Evolutionary conservation across 2,888 invertebrate genomes (phyloP).

Genomic region (Allophyes oxyacanthae): DNA sequence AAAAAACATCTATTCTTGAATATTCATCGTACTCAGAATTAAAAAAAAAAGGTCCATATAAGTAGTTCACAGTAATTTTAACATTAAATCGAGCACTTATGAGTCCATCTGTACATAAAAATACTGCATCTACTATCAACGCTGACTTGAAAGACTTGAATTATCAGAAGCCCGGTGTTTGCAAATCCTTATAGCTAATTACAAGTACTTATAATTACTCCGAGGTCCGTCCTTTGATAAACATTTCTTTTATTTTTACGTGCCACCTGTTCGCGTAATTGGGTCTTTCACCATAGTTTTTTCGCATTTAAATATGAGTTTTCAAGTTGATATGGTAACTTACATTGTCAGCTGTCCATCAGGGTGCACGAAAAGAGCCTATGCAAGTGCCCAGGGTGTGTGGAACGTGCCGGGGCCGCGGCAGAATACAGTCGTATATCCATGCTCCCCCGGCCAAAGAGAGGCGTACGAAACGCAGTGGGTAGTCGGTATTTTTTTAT

Average conservation of each 20-base stretch:
- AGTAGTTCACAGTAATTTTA: no score
- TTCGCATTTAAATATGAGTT: conserved; percentile 24
- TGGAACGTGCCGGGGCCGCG: no score
- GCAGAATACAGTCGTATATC: no score
- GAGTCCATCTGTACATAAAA: background rate
- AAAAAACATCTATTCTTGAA: no score
- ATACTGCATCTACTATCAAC: conserved; percentile 5
- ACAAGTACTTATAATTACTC: conserved; percentile 45
- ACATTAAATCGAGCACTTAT: background rate
- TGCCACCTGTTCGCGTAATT: conserved; percentile 52
- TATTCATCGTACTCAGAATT: no score
- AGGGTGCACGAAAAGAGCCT: no score
- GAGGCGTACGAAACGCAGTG: no score
- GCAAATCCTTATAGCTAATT: conserved; percentile 52
- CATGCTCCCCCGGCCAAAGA: no score
- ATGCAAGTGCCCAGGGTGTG: no score
- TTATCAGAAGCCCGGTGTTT: conserved; percentile 49
- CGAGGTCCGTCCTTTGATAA: conserved; percentile 20
- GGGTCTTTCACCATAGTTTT: conserved; percentile 41
- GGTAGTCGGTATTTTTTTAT: no score
- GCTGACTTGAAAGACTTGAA: conserved; percentile 11
- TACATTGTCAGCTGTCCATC: conserved; percentile 38
- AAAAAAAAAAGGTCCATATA: no score
- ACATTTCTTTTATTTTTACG: conserved; percentile 38
- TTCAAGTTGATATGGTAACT: conserved; percentile 28